A percentile compares a stretch with the other conserved stretches of the same genome.
phyloP scores from a whole-genome alignment of 2,113 vertebrate genomes.

The Etheostoma cragini region DNA sequence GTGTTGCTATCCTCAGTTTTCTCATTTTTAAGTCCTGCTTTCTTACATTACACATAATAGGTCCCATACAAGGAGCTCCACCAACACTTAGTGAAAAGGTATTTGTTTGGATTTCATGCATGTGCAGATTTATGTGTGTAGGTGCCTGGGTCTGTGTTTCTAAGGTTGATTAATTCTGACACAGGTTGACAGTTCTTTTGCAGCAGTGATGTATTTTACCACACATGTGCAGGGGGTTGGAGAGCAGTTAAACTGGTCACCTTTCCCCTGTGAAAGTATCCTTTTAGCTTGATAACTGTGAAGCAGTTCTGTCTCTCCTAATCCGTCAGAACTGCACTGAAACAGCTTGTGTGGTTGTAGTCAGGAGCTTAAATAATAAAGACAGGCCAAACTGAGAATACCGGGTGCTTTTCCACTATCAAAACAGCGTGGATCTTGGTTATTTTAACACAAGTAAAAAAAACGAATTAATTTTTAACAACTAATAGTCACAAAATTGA shows the following conservation, averaged over 20 bases:
- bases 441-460: neutral
- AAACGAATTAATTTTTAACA: neutral
- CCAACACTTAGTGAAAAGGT: constrained; percentile 36
- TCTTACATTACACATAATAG: neutral
- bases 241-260: constrained; percentile 76
- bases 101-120: constrained; percentile 71
- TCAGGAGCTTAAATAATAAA: constrained; percentile 29
- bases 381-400: constrained; percentile 2
- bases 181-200: constrained; percentile 74
- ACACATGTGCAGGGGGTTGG: constrained; percentile 80
- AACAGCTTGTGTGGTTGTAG: constrained; percentile 13
- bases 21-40: constrained; percentile 14
- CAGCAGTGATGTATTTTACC: constrained; percentile 77
- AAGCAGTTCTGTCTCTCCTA: constrained; percentile 67
- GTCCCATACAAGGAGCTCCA: constrained; percentile 18
- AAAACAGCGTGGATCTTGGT: constrained; percentile 8
- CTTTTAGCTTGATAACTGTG: constrained; percentile 69
- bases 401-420: constrained; percentile 2
- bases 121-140: constrained; percentile 66
- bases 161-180: constrained; percentile 81
- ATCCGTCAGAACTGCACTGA: constrained; percentile 55
- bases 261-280: constrained; percentile 73
- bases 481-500: neutral
- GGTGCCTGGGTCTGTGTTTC: constrained; percentile 62
- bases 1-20: constrained; percentile 16